These are phyloP conservation scores for Leptobrachium leishanense DNA, from an alignment of 2,113 vertebrate species.

Conservation along the genomic window DNA sequence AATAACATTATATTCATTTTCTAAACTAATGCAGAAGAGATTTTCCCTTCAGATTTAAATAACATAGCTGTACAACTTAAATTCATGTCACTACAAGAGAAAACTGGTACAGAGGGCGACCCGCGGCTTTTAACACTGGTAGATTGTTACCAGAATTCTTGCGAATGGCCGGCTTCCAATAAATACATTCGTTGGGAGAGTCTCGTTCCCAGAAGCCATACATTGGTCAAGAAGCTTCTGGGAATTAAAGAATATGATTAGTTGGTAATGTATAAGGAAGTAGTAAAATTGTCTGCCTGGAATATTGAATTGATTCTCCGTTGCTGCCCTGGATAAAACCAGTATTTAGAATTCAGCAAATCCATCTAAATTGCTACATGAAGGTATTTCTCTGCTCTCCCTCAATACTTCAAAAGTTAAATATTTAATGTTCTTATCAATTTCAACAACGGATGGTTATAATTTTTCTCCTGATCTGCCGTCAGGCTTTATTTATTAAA, in stretches of 20 bases:
- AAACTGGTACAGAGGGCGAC: background rate
- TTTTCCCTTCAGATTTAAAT: background rate
- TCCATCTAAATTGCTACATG: background rate
- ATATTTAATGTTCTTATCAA: constrained; percentile 22
- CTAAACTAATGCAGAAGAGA: background rate
- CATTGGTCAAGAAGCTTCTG: constrained; percentile 6
- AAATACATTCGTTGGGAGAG: constrained; percentile 1
- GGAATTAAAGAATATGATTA: constrained; percentile 14
- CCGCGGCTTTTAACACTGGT: background rate
- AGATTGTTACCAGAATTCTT: background rate
- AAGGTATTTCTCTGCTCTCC: background rate
- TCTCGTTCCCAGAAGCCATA: constrained; percentile 12
- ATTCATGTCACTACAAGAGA: background rate
- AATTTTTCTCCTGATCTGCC: background rate
- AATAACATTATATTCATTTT: too few species aligned
- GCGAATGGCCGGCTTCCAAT: constrained; percentile 1
- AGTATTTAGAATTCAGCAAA: background rate
- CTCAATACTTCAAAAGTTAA: background rate
- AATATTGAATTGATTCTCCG: constrained; percentile 12
- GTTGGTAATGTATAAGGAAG: constrained; percentile 29
- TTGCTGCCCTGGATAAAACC: constrained; percentile 26
- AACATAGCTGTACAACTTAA: background rate
- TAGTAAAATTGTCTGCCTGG: background rate
- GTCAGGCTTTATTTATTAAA: background rate
- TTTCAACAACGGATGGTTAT: constrained; percentile 1